phyloP scores from a whole-genome alignment of 2,888 invertebrate species.

The Escarpia spicata region DNA sequence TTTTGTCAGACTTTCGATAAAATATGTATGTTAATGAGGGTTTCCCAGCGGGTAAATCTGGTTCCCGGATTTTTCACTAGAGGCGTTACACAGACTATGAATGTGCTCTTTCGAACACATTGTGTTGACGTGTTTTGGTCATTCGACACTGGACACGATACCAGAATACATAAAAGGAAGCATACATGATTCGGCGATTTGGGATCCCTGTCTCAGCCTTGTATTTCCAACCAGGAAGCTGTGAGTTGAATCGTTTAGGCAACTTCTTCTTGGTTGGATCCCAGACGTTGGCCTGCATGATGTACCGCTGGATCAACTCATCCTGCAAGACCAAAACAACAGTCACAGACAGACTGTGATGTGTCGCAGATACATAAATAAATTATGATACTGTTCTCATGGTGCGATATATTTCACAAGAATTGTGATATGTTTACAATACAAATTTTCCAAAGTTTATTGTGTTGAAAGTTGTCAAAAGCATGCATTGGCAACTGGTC shows the following conservation, averaged over 20 bases:
- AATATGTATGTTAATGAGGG: no score
- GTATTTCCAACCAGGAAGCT: constrained; percentile 75
- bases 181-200: constrained; percentile 31
- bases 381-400: background rate
- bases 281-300: constrained; percentile 65
- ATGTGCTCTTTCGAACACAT: no score
- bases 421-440: background rate
- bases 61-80: no score
- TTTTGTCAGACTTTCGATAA: no score
- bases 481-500: no score
- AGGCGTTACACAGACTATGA: no score
- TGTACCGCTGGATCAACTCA: constrained; percentile 51
- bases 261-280: constrained; percentile 83
- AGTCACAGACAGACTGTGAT: background rate
- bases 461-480: background rate
- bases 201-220: constrained; percentile 76
- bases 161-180: background rate
- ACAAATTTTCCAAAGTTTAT: background rate
- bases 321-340: constrained; percentile 44
- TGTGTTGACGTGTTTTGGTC: background rate
- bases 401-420: background rate
- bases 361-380: background rate
- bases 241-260: constrained; percentile 77
- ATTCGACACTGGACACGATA: background rate
- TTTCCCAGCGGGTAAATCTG: no score